phyloP scores from a whole-genome alignment of 2,888 invertebrate genomes.

The Napeogenes sylphis region DNA sequence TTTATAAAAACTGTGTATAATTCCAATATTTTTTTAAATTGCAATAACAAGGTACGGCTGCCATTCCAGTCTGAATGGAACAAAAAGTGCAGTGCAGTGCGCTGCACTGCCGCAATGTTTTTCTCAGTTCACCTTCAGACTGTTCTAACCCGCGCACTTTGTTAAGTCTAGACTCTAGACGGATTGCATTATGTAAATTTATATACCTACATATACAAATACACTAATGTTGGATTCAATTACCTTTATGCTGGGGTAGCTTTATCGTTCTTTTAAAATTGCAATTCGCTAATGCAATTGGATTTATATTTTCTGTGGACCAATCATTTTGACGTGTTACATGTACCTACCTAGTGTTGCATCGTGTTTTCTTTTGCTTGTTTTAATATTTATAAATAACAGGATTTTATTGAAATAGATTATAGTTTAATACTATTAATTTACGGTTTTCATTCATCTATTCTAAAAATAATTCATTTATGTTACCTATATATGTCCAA shows the following conservation, averaged over 20 bases:
- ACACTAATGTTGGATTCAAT: constrained; percentile 29
- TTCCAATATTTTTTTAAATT: not conserved
- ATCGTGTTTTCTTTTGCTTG: no score
- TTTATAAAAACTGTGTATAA: no score
- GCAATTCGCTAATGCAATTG: not conserved
- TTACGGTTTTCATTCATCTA: no score
- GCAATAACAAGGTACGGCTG: not conserved
- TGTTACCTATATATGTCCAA: no score
- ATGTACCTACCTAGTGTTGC: no score
- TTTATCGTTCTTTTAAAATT: not conserved
- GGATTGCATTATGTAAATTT: constrained; percentile 74
- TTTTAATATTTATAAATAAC: no score
- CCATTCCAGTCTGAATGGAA: constrained; percentile 19
- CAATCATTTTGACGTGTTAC: no score
- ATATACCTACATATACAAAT: constrained; percentile 44
- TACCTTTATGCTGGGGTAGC: not conserved
- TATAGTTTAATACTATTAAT: no score
- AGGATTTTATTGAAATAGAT: no score
- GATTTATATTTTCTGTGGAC: no score
- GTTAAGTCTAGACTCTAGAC: constrained; percentile 74
- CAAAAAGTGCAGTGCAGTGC: constrained; percentile 29
- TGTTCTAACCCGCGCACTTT: constrained; percentile 55
- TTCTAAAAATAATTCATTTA: no score
- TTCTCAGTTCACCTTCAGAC: constrained; percentile 66
- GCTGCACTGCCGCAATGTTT: constrained; percentile 32